phyloP scores from a whole-genome alignment of 1,140 invertebrate species.

The Macrobrachium rosenbergii region DNA sequence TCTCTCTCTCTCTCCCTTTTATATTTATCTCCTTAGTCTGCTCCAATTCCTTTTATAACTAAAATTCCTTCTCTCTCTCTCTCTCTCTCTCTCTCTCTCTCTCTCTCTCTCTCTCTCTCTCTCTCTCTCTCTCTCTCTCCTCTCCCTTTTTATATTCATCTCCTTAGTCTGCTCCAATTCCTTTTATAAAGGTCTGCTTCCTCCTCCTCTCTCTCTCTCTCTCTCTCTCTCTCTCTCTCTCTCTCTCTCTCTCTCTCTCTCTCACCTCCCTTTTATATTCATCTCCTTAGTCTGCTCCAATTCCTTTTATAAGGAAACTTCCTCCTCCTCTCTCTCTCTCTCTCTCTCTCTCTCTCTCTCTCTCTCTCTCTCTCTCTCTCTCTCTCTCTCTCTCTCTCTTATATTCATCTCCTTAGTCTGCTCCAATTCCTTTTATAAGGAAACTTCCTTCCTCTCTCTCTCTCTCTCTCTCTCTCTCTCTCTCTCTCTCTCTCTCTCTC shows the following conservation, averaged over 20 bases:
- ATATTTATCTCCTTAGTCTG: no score
- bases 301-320: not conserved
- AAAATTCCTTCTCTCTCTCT: not conserved
- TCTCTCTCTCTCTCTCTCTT: not conserved
- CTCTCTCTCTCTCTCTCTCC: not conserved
- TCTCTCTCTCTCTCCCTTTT: no score
- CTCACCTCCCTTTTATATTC: not conserved
- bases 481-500: not conserved
- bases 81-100: conserved; percentile 11
- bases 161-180: no score
- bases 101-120: not conserved
- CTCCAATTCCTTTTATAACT: not conserved
- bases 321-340: not conserved
- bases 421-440: no score
- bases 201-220: not conserved
- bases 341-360: not conserved
- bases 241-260: not conserved
- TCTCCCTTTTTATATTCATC: not conserved
- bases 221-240: not conserved
- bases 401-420: not conserved
- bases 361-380: not conserved
- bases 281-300: no score
- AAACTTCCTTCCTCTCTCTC: not conserved
- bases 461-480: not conserved
- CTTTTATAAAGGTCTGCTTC: not conserved